Evolutionary conservation across 2,113 vertebrate genomes (phyloP), one percentile per base, ranked within the genome.

Genomic region (Sterrhoptilus dennistouni): DNA sequence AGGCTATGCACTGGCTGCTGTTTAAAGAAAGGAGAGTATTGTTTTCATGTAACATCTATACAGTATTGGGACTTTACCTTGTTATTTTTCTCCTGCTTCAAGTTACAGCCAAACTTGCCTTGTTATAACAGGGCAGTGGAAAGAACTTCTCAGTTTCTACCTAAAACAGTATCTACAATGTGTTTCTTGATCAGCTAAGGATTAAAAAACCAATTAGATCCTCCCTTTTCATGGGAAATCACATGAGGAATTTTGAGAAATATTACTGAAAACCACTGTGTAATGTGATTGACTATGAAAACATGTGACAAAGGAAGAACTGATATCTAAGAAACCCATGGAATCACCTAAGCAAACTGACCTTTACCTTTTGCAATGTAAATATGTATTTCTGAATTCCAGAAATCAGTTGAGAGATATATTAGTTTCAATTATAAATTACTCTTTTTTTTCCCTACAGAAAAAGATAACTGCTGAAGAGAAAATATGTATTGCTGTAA

Each of bases 11-110:
- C 79, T 92, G 97, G 97, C 97, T 98, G 98, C 95, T 80, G 94
- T 96, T 98, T 95, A 98, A 99, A 99, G 98, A 99, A 99, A 99
- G 98, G 98, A 97, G 94, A 44, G 87, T 98, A 98, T 99, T 99
- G 99, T 99, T 98, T 98, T 91, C 95, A 82, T 95, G 98, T 97
- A 98, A 98, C 93, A 96, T 98, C 98, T 98, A 98, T 98, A 98
- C 98, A 98, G 98, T 98, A 97, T 97, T 94, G 95, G 77, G 97
- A 97, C 97, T 98, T 95, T 93, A 95, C 96, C 27, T 42, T 97
- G 93, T 96, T 98, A 98, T 98, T 99, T 98, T 98, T 98, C 98
- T 98, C 96, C 96, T 98, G 99, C 99, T 98, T 99, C 98, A 89
- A 98, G 98, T 99, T 99, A 99, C 99, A 98, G 96, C 82, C 92